phyloP scores from a whole-genome alignment of 1,140 invertebrate genomes.

The Cardiocondyla obscurior region DNA sequence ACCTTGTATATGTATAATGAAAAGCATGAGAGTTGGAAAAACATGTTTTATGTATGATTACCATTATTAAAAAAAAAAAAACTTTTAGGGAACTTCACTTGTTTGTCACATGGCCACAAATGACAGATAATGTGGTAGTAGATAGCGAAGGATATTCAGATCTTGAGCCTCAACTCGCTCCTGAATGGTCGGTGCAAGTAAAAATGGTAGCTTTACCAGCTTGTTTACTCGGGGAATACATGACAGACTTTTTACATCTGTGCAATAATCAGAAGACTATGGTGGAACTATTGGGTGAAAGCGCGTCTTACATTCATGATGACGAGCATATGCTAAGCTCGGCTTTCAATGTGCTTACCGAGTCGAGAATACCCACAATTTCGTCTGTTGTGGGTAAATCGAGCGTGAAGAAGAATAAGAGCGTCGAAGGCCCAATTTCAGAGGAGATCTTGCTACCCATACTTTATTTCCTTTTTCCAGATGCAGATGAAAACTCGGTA shows the following conservation, averaged over 20 bases:
- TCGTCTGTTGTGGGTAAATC: conserved; percentile 83
- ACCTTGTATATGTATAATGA: not conserved
- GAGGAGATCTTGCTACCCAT: conserved; percentile 91
- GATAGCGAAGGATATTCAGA: conserved; percentile 95
- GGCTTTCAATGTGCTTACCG: conserved; percentile 84
- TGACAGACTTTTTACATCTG: conserved; percentile 85
- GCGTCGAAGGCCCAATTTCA: conserved; percentile 88
- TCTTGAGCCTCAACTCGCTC: conserved; percentile 93
- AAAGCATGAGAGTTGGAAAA: not conserved
- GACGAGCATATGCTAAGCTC: conserved; percentile 79
- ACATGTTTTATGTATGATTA: too few species aligned
- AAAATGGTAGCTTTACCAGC: conserved; percentile 86
- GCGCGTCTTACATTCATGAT: conserved; percentile 74
- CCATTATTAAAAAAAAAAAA: too few species aligned
- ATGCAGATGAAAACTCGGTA: conserved; percentile 89
- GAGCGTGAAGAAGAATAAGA: conserved; percentile 81
- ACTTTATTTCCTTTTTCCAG: conserved; percentile 94
- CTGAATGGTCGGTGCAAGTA: conserved; percentile 89
- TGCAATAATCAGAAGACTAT: conserved; percentile 82
- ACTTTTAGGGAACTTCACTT: conserved; percentile 89
- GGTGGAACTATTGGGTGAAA: conserved; percentile 86
- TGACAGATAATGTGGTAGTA: conserved; percentile 93
- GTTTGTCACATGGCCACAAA: conserved; percentile 93
- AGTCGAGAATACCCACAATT: conserved; percentile 85
- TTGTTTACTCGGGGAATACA: conserved; percentile 88